These are phyloP conservation scores for Dryoscopus gambensis DNA, from an alignment of 2,113 vertebrate species.

Conservation along the genomic window DNA sequence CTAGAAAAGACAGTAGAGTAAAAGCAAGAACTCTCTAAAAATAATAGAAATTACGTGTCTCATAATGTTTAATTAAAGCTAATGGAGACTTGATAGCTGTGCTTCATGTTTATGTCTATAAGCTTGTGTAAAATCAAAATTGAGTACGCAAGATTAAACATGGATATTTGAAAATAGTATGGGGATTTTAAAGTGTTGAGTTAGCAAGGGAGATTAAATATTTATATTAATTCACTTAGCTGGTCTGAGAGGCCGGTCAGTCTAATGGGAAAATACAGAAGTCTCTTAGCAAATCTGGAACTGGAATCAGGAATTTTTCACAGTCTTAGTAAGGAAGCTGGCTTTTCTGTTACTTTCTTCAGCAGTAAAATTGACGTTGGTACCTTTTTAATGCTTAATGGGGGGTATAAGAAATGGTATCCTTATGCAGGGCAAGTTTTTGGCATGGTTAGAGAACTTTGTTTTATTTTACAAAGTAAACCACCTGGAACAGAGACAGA, in stretches of 20 bases:
- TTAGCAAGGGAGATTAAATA: background rate
- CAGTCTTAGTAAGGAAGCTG: background rate
- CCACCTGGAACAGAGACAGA: background rate
- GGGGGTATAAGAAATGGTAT: background rate
- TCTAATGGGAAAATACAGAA: background rate
- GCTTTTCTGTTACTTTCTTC: background rate
- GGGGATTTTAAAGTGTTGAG: background rate
- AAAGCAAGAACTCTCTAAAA: background rate
- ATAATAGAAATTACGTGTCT: background rate
- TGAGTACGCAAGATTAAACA: rapidly evolving
- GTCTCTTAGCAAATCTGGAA: background rate
- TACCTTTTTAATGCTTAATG: background rate
- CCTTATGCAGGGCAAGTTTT: background rate
- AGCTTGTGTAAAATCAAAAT: background rate
- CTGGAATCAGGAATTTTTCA: background rate
- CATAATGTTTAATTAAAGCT: background rate
- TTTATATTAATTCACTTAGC: background rate
- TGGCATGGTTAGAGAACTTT: background rate
- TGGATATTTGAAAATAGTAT: background rate
- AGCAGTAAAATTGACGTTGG: background rate
- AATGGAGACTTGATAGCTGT: background rate
- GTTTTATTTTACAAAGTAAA: background rate
- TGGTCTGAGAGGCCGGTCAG: background rate
- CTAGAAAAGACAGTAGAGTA: background rate
- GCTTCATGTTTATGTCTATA: background rate